phyloP scores from a whole-genome alignment of 2,113 vertebrate genomes.

The Felis chaus region DNA sequence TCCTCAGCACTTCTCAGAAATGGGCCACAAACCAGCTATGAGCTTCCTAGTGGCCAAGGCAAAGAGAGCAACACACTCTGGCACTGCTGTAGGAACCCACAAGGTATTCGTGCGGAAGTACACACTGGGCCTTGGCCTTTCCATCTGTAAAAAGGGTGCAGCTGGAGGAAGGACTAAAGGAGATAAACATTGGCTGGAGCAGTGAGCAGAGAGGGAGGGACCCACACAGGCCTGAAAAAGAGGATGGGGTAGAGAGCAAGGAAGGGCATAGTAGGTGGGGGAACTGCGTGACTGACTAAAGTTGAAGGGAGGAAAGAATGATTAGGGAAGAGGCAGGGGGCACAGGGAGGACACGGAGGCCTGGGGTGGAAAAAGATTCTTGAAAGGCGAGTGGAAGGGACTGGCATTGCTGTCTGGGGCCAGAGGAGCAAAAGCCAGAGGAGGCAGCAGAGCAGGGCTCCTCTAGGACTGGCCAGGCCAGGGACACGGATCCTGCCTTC shows the following conservation, averaged over 20 bases:
- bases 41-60: constrained; percentile 30
- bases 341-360: not conserved
- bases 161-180: not conserved
- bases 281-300: not conserved
- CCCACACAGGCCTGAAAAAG: not conserved
- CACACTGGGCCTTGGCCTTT: not conserved
- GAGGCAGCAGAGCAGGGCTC: not conserved
- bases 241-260: not conserved
- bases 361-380: not conserved
- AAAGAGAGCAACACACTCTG: not conserved
- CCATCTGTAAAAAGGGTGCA: not conserved
- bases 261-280: not conserved
- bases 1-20: not conserved
- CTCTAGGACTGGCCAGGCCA: not conserved
- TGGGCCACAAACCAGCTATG: not conserved
- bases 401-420: not conserved
- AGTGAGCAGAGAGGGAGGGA: not conserved
- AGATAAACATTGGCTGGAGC: not conserved
- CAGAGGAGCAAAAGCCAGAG: not conserved
- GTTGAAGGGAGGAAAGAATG: no score
- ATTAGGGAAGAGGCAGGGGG: not conserved
- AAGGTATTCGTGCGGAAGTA: not conserved
- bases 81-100: not conserved
- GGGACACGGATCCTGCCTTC: not conserved
- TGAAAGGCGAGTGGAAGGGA: not conserved